Evolutionary conservation across 2,797 vertebrate genomes (phyloP).

Genomic region (Heteromormyrus szaboi): DNA sequence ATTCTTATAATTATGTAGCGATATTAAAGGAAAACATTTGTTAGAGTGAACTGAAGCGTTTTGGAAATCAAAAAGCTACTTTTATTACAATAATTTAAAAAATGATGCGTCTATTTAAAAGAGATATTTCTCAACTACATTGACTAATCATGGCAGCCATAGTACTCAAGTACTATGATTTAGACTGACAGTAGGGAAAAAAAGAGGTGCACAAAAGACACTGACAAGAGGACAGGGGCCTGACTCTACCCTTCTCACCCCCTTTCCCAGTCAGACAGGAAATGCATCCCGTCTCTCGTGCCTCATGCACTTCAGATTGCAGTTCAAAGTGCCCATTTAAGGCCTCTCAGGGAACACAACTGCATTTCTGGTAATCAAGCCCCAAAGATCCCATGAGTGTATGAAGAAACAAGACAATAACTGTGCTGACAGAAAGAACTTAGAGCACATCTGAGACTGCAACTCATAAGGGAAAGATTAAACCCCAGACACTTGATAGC

Average conservation of each 20-base stretch:
- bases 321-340: conserved; percentile 64
- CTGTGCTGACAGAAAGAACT: conserved; percentile 42
- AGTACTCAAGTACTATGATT: conserved; percentile 37
- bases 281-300: conserved; percentile 49
- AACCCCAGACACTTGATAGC: not conserved
- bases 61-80: not conserved
- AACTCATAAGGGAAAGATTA: not conserved
- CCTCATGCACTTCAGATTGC: conserved; percentile 53
- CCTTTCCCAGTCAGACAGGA: conserved; percentile 47
- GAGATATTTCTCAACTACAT: not conserved
- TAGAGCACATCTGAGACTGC: not conserved
- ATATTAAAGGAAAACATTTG: not conserved
- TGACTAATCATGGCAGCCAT: not conserved
- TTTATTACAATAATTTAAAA: not conserved
- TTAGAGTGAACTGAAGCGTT: not conserved
- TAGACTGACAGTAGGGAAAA: conserved; percentile 40
- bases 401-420: conserved; percentile 49
- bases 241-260: conserved; percentile 35
- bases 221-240: conserved; percentile 18
- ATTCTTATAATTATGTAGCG: not conserved
- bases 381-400: conserved; percentile 34
- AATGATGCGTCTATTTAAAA: not conserved
- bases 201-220: conserved; percentile 46
- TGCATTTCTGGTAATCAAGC: conserved; percentile 63
- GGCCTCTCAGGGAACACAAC: conserved; percentile 55